phyloP scores from a whole-genome alignment of 2,888 invertebrate genomes.

The Hemaris fuciformis region DNA sequence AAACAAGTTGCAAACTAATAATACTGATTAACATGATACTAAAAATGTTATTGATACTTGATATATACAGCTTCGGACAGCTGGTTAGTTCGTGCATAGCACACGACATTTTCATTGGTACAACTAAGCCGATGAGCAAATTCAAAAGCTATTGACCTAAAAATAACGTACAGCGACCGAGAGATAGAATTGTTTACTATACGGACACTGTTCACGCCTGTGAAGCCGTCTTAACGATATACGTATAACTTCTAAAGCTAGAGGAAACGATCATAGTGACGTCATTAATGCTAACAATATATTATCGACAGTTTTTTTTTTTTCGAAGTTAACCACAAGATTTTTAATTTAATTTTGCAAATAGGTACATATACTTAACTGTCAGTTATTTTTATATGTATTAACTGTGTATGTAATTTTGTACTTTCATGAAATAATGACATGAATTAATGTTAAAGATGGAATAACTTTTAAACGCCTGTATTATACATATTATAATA shows the following conservation, averaged over 20 bases:
- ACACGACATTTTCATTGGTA: slow-evolving; percentile 44
- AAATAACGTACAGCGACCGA: slow-evolving; percentile 53
- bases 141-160: slow-evolving; percentile 72
- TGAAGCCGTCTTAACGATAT: slow-evolving; percentile 18
- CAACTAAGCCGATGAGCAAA: slow-evolving; percentile 63
- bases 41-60: neutral
- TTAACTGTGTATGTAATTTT: no score
- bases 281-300: neutral
- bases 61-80: neutral
- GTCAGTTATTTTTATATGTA: no score
- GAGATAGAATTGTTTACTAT: slow-evolving; percentile 65
- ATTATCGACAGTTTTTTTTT: slow-evolving; percentile 1
- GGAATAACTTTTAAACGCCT: neutral
- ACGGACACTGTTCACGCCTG: slow-evolving; percentile 36
- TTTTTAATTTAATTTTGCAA: neutral
- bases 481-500: no score
- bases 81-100: slow-evolving; percentile 45
- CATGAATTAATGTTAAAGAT: neutral
- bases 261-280: slow-evolving; percentile 19
- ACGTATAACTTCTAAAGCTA: slow-evolving; percentile 23
- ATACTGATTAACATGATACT: neutral
- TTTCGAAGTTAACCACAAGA: neutral
- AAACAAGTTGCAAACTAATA: neutral
- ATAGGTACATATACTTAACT: neutral
- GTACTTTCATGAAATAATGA: no score